These are phyloP conservation scores for Drosophila subsilvestris DNA, from an alignment of 2,888 invertebrate genomes.

Conservation along the genomic window DNA sequence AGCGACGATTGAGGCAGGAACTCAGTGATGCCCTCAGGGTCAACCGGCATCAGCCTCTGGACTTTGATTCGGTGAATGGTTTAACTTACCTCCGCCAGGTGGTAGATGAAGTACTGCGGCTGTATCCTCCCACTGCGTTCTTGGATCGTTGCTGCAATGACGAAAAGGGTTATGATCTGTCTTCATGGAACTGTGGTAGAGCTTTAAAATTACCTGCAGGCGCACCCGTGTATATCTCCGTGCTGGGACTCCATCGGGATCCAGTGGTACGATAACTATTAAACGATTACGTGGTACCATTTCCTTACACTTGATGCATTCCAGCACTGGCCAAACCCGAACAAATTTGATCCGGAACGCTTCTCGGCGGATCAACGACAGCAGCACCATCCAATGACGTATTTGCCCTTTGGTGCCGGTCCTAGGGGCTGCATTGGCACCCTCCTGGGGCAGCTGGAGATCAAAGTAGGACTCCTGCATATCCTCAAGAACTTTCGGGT, in stretches of 20 bases:
- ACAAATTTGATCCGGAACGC: slow-evolving; percentile 79
- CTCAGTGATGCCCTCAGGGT: slow-evolving; percentile 72
- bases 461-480: slow-evolving; percentile 77
- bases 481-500: slow-evolving; percentile 79
- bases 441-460: slow-evolving; percentile 76
- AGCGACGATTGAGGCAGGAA: slow-evolving; percentile 82
- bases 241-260: slow-evolving; percentile 80
- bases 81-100: slow-evolving; percentile 84
- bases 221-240: slow-evolving; percentile 81
- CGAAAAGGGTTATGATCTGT: slow-evolving; percentile 65
- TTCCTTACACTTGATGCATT: neutral
- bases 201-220: slow-evolving; percentile 64
- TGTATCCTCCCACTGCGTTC: slow-evolving; percentile 82
- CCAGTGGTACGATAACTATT: slow-evolving; percentile 62
- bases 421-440: slow-evolving; percentile 81
- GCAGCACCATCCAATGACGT: slow-evolving; percentile 70
- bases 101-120: slow-evolving; percentile 78
- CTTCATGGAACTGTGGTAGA: slow-evolving; percentile 54
- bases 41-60: slow-evolving; percentile 74
- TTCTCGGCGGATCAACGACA: slow-evolving; percentile 74
- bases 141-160: slow-evolving; percentile 80
- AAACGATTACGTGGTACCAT: too few species aligned
- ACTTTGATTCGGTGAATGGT: slow-evolving; percentile 82
- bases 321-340: slow-evolving; percentile 78
- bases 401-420: slow-evolving; percentile 80